Base-by-base conservation (phyloP, 2,113 vertebrate genomes). In the Rhea americana region DNA sequence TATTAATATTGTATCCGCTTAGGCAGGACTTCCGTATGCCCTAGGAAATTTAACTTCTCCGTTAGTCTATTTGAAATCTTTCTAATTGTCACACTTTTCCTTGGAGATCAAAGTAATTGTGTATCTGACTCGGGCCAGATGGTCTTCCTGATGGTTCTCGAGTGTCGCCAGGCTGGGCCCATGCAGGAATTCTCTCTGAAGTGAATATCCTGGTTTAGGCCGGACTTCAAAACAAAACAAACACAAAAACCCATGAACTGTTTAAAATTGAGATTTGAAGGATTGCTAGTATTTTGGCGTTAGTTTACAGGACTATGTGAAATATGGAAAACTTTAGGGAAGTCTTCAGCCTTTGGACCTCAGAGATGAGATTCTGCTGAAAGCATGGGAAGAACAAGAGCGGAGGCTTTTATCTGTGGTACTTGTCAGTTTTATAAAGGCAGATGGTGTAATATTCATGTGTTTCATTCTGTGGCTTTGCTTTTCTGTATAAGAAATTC, bases 1-100 rank as follows among this genome's bases (percentile, higher is more conserved):
- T 39, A 3, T 32, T 65, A 13, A 3, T 35, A 1, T 1, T 63
- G 1, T 1, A 1, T 45, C 26, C 0, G 0, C 43, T 63, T 24
- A 18, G 13, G 19, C 56, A 67, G 2, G 32, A 5, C 58, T 59
- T 45, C 30, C 5, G 0, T 39, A 26, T 78, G 17, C 56, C 71
- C n/a, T 84, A 47, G 28, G 67, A 13, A 65, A 30, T n/a, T 8
- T 8, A 2, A 3, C 19, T 37, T 63, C 66, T 51, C 72, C n/a
- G 2, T 50, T 84, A 1, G 15, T n/a, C 26, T 32, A 21, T 66
- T 59, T 39, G 56, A 70, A 47, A 15, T 37, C 35, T 6, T 22
- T 25, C 45, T 45, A 2, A 43, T 66, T 7, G 28, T 82, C 48
- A 22, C 20, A 1, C 28, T 68, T 94, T 7, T 59, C 13, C 22